phyloP scores from a whole-genome alignment of 2,888 invertebrate genomes.

The Thecocarcelia acutangulata region DNA sequence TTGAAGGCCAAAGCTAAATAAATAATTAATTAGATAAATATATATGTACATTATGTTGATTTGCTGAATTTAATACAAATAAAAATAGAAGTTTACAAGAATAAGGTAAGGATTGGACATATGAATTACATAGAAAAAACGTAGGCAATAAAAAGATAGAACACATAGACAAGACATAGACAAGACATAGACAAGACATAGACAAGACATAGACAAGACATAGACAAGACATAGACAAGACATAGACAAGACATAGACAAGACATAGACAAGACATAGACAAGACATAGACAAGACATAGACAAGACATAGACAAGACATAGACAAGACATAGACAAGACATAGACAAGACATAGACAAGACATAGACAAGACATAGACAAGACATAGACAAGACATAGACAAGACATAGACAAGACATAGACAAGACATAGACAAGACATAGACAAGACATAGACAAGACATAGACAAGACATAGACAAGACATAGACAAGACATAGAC shows the following conservation, averaged over 20 bases:
- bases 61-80: too few relatives aligned
- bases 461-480: not conserved
- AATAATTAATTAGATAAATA: not conserved
- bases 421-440: not conserved
- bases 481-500: too few relatives aligned
- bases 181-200: not conserved
- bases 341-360: not conserved
- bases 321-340: not conserved
- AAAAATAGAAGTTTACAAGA: too few relatives aligned
- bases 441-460: not conserved
- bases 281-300: too few relatives aligned
- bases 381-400: not conserved
- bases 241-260: not conserved
- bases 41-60: too few relatives aligned
- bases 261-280: too few relatives aligned
- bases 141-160: not conserved
- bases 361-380: not conserved
- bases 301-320: not conserved
- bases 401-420: not conserved
- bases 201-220: not conserved
- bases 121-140: too few relatives aligned
- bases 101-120: too few relatives aligned
- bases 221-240: not conserved
- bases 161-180: not conserved
- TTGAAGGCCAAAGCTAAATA: too few relatives aligned